A percentile compares a stretch with the other conserved stretches of the same genome.
Evolutionary conservation across 2,797 vertebrate genomes (phyloP).

Genomic region (Phataginus tricuspis): DNA sequence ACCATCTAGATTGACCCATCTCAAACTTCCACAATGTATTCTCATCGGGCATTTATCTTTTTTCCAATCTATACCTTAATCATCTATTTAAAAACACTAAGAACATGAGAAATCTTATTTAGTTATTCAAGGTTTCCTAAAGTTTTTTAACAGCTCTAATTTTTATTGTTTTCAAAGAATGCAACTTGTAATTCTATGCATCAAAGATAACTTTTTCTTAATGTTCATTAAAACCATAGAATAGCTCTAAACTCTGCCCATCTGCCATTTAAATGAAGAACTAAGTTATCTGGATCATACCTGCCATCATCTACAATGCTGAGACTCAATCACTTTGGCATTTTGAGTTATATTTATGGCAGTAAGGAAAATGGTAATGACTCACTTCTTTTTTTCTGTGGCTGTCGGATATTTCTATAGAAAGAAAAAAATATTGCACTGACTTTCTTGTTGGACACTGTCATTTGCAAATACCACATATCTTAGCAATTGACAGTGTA

Average conservation of each 20-base stretch:
- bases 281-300: conserved; percentile 52
- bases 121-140: conserved; percentile 49
- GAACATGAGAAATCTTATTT: conserved; percentile 12
- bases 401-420: conserved; percentile 69
- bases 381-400: conserved; percentile 64
- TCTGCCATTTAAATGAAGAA: conserved; percentile 65
- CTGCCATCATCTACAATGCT: conserved; percentile 68
- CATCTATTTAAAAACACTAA: conserved; percentile 28
- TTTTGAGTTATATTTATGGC: conserved; percentile 66
- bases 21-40: neutral
- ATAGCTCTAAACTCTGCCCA: conserved; percentile 11
- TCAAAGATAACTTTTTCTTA: conserved; percentile 39
- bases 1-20: neutral
- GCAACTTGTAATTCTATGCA: conserved; percentile 45
- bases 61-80: neutral
- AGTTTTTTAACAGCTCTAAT: conserved; percentile 18
- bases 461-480: conserved; percentile 73
- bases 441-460: conserved; percentile 66
- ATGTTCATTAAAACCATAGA: conserved; percentile 61
- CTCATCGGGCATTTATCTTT: conserved; percentile 17
- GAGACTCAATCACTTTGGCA: conserved; percentile 64
- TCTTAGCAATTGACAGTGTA: conserved; percentile 66
- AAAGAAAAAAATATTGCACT: conserved; percentile 52
- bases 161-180: conserved; percentile 54
- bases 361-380: conserved; percentile 71